Conservation (phyloP, 1,140 invertebrate species). For the Oncopodura yosiiana region DNA sequence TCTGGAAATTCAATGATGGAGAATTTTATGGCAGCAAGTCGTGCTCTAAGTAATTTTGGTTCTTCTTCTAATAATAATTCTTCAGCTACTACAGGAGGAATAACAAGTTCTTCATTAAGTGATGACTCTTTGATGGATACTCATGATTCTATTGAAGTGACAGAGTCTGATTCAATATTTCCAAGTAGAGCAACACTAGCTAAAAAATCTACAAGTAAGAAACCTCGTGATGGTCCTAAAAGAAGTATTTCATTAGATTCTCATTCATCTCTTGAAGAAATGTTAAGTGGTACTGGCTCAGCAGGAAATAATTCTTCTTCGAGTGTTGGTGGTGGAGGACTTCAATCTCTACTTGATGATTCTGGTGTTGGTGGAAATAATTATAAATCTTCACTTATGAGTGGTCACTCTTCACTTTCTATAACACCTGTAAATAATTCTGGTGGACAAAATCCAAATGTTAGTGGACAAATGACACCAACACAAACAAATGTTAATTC, state of each 20-base stretch:
- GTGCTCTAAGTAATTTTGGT: too few species aligned
- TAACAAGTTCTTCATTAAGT: neutral
- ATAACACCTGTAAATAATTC: conserved; percentile 61
- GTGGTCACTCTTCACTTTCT: conserved; percentile 55
- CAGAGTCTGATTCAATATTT: neutral
- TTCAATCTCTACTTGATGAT: neutral
- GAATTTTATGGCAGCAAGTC: neutral
- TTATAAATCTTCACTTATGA: too few species aligned
- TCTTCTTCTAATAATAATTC: conserved; percentile 4
- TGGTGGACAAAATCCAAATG: conserved; percentile 44
- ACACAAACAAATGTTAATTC: conserved; percentile 43
- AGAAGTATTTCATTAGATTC: conserved; percentile 31
- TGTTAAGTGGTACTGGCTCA: neutral
- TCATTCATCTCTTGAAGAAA: neutral
- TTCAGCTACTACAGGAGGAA: neutral
- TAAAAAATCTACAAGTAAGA: neutral
- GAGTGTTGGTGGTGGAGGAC: neutral
- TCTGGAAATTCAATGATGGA: too few species aligned
- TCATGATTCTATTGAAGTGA: neutral
- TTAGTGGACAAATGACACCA: neutral
- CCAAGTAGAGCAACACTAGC: too few species aligned
- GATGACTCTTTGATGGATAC: conserved; percentile 1
- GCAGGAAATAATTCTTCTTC: neutral
- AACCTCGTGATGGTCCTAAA: conserved; percentile 17
- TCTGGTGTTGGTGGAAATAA: neutral